These are phyloP conservation scores for Thecocarcelia acutangulata DNA, from an alignment of 2,888 invertebrate genomes.

Conservation along the genomic window DNA sequence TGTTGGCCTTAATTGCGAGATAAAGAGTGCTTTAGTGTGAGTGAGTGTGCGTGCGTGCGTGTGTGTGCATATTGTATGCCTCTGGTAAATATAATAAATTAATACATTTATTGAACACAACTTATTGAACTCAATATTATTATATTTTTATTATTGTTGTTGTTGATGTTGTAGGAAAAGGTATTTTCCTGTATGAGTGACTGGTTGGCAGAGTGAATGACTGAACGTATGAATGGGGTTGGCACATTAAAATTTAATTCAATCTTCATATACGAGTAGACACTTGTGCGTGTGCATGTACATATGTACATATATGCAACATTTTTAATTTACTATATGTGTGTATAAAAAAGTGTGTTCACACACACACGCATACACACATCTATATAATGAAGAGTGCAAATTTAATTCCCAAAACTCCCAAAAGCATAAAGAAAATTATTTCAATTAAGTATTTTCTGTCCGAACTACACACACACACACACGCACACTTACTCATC, in stretches of 20 bases:
- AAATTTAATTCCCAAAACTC: conserved; percentile 79
- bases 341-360: neutral
- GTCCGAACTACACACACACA: conserved; percentile 30
- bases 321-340: conserved; percentile 12
- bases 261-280: conserved; percentile 69
- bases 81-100: conserved; percentile 66
- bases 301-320: conserved; percentile 70
- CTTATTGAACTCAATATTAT: conserved; percentile 61
- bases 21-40: neutral
- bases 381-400: conserved; percentile 70
- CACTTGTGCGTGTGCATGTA: neutral
- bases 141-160: conserved; percentile 16
- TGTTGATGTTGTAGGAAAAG: conserved; percentile 18
- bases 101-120: conserved; percentile 66
- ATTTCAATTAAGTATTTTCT: conserved; percentile 74
- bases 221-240: conserved; percentile 33
- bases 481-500: neutral
- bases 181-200: conserved; percentile 35
- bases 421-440: conserved; percentile 77
- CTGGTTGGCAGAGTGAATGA: neutral
- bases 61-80: conserved; percentile 2
- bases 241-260: conserved; percentile 78
- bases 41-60: neutral
- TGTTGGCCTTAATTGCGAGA: conserved; percentile 4
- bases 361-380: neutral